These are phyloP conservation scores for Arizona elegans DNA, from an alignment of 2,113 vertebrate genomes.

Conservation along the genomic window DNA sequence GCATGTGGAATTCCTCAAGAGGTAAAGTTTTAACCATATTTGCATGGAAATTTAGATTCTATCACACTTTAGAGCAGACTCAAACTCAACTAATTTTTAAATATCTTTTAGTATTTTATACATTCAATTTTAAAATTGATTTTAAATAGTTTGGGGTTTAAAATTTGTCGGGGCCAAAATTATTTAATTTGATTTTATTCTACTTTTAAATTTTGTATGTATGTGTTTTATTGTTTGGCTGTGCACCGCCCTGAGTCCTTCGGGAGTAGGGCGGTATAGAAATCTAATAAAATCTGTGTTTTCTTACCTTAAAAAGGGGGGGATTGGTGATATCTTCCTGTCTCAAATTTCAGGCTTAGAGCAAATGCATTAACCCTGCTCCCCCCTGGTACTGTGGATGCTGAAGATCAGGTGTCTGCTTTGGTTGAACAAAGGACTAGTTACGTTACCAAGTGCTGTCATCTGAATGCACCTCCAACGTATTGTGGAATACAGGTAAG, in stretches of 20 bases:
- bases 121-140: too few relatives aligned
- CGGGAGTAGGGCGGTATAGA: too few relatives aligned
- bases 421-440: slow-evolving; percentile 35
- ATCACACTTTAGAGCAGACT: not conserved
- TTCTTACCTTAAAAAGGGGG: not conserved
- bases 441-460: slow-evolving; percentile 40
- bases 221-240: too few relatives aligned
- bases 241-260: too few relatives aligned
- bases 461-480: slow-evolving; percentile 43
- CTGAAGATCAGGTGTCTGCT: not conserved
- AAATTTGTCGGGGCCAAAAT: too few relatives aligned
- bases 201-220: too few relatives aligned
- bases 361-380: fast-evolving
- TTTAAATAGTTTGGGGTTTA: too few relatives aligned
- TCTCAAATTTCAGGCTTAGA: slow-evolving; percentile 42
- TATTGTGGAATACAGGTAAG: slow-evolving; percentile 51
- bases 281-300: too few relatives aligned
- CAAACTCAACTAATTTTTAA: too few relatives aligned
- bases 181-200: too few relatives aligned
- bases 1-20: slow-evolving; percentile 70
- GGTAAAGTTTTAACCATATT: slow-evolving; percentile 47
- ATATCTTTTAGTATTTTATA: too few relatives aligned
- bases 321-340: fast-evolving
- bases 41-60: not conserved
- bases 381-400: not conserved